These are phyloP conservation scores for Chironomus tepperi DNA, from an alignment of 1,140 invertebrate species.

Conservation along the genomic window DNA sequence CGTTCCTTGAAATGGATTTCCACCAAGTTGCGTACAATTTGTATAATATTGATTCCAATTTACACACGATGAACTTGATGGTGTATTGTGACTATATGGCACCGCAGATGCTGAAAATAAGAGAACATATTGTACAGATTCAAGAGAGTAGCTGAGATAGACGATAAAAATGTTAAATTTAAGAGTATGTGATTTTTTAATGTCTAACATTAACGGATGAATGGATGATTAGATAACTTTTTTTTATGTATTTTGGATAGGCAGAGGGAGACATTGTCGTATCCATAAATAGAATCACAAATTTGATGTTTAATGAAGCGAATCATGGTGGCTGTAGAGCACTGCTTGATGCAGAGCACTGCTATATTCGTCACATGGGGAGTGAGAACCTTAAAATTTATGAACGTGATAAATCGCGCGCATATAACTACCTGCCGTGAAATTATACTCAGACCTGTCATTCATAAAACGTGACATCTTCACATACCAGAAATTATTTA, in stretches of 20 bases:
- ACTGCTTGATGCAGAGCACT: background rate
- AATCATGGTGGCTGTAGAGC: background rate
- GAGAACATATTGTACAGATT: too few relatives aligned
- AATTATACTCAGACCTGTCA: conserved; percentile 8
- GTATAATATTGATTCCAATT: conserved; percentile 99
- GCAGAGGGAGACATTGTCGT: too few relatives aligned
- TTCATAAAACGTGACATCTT: conserved; percentile 13
- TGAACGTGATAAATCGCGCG: background rate
- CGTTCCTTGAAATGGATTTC: conserved; percentile 97
- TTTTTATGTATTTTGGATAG: too few relatives aligned
- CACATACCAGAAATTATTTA: background rate
- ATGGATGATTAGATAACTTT: background rate
- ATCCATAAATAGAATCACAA: conserved; percentile 13
- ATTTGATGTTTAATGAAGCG: conserved; percentile 7
- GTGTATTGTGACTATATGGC: conserved; percentile 43
- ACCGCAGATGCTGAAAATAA: conserved; percentile 38
- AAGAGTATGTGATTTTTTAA: background rate
- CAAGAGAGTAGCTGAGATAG: too few relatives aligned
- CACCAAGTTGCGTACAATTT: conserved; percentile 80
- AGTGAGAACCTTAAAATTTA: background rate
- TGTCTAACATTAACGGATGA: conserved; percentile 6
- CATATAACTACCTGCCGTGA: background rate
- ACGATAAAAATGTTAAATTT: background rate
- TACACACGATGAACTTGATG: conserved; percentile 68
- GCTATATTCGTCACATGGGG: background rate